phyloP scores from a whole-genome alignment of 53 echinoderm and acorn worm genomes.

The Echinometra lucunter region DNA sequence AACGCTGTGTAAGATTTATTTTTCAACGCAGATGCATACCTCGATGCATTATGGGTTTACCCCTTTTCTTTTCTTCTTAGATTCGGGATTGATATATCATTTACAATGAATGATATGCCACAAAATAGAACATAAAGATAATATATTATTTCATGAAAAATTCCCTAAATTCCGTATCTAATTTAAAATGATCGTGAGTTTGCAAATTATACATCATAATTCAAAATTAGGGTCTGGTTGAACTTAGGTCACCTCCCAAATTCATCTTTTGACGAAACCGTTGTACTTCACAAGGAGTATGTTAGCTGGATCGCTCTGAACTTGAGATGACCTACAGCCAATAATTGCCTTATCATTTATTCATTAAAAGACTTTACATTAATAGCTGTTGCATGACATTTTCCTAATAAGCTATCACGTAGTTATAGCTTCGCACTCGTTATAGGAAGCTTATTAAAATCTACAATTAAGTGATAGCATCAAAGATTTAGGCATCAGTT shows the following conservation, averaged over 20 bases:
- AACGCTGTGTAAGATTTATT: not conserved
- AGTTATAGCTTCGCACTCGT: not conserved
- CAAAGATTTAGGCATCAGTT: no score
- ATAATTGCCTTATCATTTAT: slow-evolving; percentile 52
- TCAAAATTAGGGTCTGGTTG: not conserved
- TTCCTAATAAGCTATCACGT: not conserved
- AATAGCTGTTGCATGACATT: not conserved
- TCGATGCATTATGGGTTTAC: not conserved
- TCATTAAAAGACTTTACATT: slow-evolving; percentile 23
- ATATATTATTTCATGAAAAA: not conserved
- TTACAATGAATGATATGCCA: not conserved
- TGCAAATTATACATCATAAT: not conserved
- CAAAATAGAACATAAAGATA: not conserved
- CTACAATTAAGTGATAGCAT: no score
- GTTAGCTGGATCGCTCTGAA: not conserved
- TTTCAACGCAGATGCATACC: not conserved
- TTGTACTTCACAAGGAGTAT: not conserved
- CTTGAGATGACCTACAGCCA: not conserved
- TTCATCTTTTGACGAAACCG: not conserved
- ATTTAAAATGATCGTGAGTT: not conserved
- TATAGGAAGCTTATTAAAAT: not conserved
- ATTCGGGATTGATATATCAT: not conserved
- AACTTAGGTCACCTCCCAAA: not conserved
- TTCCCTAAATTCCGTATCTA: not conserved
- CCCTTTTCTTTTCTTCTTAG: not conserved